Evolutionary conservation across 2,888 invertebrate genomes (phyloP).

Genomic region (Eustalomyia histrio): DNA sequence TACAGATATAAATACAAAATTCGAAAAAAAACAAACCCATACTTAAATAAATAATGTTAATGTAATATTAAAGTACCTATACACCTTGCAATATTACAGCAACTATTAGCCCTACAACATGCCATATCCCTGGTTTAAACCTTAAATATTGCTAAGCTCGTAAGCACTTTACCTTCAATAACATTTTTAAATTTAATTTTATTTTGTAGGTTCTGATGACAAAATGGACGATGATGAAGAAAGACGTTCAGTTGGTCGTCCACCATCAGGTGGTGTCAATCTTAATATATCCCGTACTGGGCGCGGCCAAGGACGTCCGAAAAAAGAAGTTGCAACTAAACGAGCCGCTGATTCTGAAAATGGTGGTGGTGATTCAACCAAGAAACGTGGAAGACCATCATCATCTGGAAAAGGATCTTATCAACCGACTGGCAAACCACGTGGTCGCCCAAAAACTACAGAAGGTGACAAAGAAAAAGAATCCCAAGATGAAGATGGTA

Average conservation of each 20-base stretch:
- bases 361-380: conserved; percentile 51
- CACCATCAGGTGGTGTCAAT: conserved; percentile 70
- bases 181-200: too few species aligned
- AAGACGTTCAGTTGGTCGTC: conserved; percentile 72
- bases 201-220: conserved; percentile 61
- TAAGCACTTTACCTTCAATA: too few species aligned
- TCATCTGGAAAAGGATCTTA: conserved; percentile 32
- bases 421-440: conserved; percentile 71
- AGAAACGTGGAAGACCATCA: conserved; percentile 69
- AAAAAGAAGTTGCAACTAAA: conserved; percentile 60
- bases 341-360: conserved; percentile 41
- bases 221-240: conserved; percentile 68
- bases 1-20: too few species aligned
- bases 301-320: conserved; percentile 73
- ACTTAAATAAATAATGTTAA: too few species aligned
- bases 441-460: conserved; percentile 71
- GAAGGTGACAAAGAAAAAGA: conserved; percentile 32
- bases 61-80: too few species aligned
- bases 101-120: too few species aligned
- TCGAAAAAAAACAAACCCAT: too few species aligned
- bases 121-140: too few species aligned
- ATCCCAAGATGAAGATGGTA: not conserved
- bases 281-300: conserved; percentile 73
- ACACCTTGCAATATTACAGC: too few species aligned
- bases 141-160: too few species aligned